A percentile compares a stretch with the other conserved stretches of the same genome.
These are phyloP conservation scores for Myodes glareolus DNA, from an alignment of 2,113 vertebrate species.

Conservation along the genomic window DNA sequence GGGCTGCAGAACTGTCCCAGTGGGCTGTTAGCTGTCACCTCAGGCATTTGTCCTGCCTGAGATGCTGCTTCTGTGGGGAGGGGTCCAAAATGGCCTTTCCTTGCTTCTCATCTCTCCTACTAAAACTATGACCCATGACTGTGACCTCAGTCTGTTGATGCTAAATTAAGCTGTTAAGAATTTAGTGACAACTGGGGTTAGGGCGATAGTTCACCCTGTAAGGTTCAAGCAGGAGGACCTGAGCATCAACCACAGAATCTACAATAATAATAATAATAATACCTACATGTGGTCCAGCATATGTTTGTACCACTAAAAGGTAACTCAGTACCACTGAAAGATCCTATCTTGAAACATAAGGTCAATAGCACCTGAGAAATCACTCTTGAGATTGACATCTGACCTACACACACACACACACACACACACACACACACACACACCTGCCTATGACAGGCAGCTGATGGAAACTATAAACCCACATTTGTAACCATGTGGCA, in stretches of 20 bases:
- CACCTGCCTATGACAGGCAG: neutral
- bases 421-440: neutral
- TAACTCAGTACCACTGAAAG: neutral
- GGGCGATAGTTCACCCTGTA: neutral
- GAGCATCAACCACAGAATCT: neutral
- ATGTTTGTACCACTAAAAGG: neutral
- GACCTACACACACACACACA: neutral
- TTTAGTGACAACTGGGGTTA: neutral
- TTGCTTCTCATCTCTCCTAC: neutral
- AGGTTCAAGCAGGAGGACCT: neutral
- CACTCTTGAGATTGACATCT: neutral
- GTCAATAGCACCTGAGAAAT: neutral
- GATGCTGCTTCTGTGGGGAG: neutral
- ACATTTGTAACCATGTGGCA: neutral
- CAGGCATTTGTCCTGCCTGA: neutral
- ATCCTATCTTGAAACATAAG: neutral
- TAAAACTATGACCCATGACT: neutral
- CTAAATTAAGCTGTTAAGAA: neutral
- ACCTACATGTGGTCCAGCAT: neutral
- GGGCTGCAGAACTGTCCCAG: neutral
- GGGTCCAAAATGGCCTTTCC: accelerated
- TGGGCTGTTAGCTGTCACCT: neutral
- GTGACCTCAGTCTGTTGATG: neutral
- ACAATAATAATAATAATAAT: too few relatives aligned
- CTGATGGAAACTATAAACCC: neutral